A percentile compares a stretch with the other conserved stretches of the same genome.
Evolutionary conservation across 30 jellyfish, hydroid and myxozoan species (phyloP).

Genomic region (Rhopilema esculentum): DNA sequence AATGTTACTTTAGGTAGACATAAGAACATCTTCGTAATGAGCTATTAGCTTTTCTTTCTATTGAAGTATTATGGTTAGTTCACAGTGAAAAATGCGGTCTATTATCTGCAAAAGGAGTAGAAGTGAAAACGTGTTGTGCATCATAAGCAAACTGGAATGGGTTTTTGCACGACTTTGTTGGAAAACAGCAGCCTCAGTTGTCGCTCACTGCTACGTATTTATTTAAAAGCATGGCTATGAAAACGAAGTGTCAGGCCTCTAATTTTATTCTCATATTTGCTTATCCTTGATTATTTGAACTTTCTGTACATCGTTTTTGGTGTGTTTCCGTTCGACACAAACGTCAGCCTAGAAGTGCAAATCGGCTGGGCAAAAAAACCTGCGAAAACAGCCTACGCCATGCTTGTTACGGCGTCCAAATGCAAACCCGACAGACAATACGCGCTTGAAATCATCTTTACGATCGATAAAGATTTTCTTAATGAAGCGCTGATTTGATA

Average conservation of each 20-base stretch:
- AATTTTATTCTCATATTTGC: conserved; percentile 11
- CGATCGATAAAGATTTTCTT: neutral
- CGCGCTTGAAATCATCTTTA: neutral
- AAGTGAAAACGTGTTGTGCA: neutral
- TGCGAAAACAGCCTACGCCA: conserved; percentile 12
- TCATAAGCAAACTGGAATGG: neutral
- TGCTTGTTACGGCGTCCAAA: conserved; percentile 44
- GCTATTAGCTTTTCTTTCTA: no score
- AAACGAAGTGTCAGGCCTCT: conserved; percentile 32
- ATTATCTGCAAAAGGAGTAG: neutral
- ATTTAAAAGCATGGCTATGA: neutral
- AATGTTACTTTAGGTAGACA: no score
- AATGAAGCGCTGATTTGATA: no score
- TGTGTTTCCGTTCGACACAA: conserved; percentile 30
- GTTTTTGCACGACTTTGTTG: neutral
- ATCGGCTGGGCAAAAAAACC: neutral
- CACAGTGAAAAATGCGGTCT: neutral
- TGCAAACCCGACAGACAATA: conserved; percentile 24
- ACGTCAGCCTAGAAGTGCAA: neutral
- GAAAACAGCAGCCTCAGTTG: neutral
- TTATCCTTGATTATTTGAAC: neutral
- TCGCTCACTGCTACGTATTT: neutral
- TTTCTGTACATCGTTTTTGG: conserved; percentile 13
- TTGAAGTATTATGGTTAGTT: no score
- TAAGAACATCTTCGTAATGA: no score